These are phyloP conservation scores for Actenoides lindsayi DNA, from an alignment of 2,113 vertebrate species.

Conservation along the genomic window DNA sequence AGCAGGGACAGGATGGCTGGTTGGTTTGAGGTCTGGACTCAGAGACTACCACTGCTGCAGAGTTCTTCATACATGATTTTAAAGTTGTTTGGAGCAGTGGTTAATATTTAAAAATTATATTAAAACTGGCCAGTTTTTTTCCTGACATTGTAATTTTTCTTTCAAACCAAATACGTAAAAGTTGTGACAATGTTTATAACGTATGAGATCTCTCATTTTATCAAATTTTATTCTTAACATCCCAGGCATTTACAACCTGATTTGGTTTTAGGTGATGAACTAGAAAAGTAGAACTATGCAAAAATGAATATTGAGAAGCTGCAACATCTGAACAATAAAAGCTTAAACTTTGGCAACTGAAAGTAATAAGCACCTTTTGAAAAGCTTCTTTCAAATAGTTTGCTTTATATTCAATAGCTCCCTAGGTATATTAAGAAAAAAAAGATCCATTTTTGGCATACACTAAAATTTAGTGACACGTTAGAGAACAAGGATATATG, in stretches of 20 bases:
- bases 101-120: not conserved
- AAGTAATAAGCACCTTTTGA: conserved; percentile 9
- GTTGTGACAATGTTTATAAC: not conserved
- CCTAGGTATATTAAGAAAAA: not conserved
- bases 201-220: not conserved
- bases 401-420: not conserved
- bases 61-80: not conserved
- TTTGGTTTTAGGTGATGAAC: conserved; percentile 36
- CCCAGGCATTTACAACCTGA: not conserved
- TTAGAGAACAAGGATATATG: not conserved
- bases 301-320: not conserved
- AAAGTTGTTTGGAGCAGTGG: not conserved
- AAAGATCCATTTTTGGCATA: not conserved
- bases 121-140: not conserved
- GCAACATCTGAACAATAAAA: conserved; percentile 9
- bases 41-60: not conserved
- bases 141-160: not conserved
- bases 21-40: not conserved
- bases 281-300: conserved; percentile 17
- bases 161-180: not conserved
- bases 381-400: not conserved
- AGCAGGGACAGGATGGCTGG: not conserved
- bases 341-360: not conserved
- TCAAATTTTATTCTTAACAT: not conserved
- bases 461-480: not conserved